These are phyloP conservation scores for Rhynchopsitta pachyrhyncha DNA, from an alignment of 2,113 vertebrate genomes.

Conservation along the genomic window DNA sequence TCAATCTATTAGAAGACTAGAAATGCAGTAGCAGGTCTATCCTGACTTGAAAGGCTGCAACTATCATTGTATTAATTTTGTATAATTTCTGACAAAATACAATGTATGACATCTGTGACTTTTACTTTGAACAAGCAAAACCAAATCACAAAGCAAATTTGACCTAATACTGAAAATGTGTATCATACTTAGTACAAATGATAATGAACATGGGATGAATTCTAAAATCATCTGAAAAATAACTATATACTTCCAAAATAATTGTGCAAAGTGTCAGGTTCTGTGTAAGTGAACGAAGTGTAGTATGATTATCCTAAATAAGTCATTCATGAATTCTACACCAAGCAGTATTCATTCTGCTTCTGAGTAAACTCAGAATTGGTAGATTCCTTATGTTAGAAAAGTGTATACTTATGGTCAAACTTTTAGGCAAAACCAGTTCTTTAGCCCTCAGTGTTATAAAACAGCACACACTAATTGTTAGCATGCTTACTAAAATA, in stretches of 20 bases:
- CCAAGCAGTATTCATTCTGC: not conserved
- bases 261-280: not conserved
- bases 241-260: not conserved
- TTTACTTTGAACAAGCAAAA: not conserved
- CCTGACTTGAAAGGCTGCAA: not conserved
- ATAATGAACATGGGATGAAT: not conserved
- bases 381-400: not conserved
- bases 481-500: not conserved
- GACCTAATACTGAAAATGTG: not conserved
- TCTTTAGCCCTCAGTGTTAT: not conserved
- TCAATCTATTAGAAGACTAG: not conserved
- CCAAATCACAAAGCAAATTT: not conserved
- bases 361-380: not conserved
- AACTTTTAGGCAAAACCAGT: not conserved
- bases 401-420: not conserved
- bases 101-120: not conserved
- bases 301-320: not conserved
- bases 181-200: not conserved
- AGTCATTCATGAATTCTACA: not conserved
- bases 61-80: not conserved
- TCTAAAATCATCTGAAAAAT: not conserved
- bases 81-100: not conserved
- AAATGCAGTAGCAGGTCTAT: not conserved
- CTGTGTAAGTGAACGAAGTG: not conserved
- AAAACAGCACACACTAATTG: not conserved